Conservation (phyloP, 1,140 invertebrate species). For the Globodera ellingtonae region DNA sequence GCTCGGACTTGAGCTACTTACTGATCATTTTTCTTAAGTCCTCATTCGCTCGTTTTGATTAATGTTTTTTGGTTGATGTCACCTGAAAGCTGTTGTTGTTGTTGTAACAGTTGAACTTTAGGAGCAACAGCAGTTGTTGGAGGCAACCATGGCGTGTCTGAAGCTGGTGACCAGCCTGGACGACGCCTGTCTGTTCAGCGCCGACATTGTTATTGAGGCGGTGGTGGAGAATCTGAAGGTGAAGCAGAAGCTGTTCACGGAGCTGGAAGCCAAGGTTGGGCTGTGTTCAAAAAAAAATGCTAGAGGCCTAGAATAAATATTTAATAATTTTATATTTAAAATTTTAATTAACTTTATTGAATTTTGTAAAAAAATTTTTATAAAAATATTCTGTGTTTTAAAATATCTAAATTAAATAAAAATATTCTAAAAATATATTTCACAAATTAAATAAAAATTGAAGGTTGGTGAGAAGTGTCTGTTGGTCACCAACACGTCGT, state of each 20-base stretch:
- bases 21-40: too few species aligned
- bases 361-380: neutral
- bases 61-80: too few species aligned
- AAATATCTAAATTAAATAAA: slow-evolving; percentile 5
- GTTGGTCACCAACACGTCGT: slow-evolving; percentile 86
- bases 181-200: slow-evolving; percentile 44
- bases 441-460: neutral
- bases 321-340: too few species aligned
- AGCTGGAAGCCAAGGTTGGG: slow-evolving; percentile 32
- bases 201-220: slow-evolving; percentile 59
- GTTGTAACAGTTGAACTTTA: neutral
- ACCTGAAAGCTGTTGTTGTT: too few species aligned
- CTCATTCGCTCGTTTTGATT: too few species aligned
- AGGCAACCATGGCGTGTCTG: slow-evolving; percentile 32
- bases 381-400: slow-evolving; percentile 2
- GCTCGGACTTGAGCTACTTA: too few species aligned
- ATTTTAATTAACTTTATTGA: too few species aligned
- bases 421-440: neutral
- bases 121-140: slow-evolving; percentile 42
- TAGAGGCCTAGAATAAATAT: too few species aligned
- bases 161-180: slow-evolving; percentile 39
- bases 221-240: slow-evolving; percentile 61
- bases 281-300: too few species aligned
- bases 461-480: slow-evolving; percentile 52
- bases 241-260: slow-evolving; percentile 51